Percentiles rank a stretch among this genome's conserved stretches.
These are phyloP conservation scores for Spatulosminthurus flaviceps DNA, from an alignment of 2,888 invertebrate genomes.

Conservation along the genomic window DNA sequence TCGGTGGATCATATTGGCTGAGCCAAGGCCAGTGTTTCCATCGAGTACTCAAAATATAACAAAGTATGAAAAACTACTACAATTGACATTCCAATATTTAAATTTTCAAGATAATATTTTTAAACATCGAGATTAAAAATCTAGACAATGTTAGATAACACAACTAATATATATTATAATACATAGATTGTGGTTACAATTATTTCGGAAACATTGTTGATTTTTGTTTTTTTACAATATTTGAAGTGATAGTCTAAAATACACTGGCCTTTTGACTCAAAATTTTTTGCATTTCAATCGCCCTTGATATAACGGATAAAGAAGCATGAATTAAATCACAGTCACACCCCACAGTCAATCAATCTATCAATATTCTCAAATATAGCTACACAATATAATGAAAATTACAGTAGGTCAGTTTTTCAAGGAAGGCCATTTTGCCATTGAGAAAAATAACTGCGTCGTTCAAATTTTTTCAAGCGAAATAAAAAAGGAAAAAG, in stretches of 20 bases:
- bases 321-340: slow-evolving; percentile 52
- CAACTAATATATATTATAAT: not conserved
- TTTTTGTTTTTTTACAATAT: slow-evolving; percentile 1
- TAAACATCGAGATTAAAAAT: slow-evolving; percentile 3
- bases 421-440: no score
- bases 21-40: slow-evolving; percentile 63
- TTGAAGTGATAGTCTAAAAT: slow-evolving; percentile 48
- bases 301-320: slow-evolving; percentile 62
- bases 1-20: slow-evolving; percentile 55
- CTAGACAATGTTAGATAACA: slow-evolving; percentile 23
- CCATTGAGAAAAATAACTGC: no score
- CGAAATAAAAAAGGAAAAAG: no score
- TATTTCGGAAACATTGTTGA: no score
- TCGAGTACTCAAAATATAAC: slow-evolving; percentile 44
- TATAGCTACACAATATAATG: no score
- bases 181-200: not conserved
- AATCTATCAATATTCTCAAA: slow-evolving; percentile 52
- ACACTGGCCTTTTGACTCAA: slow-evolving; percentile 62
- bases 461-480: no score
- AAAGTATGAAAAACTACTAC: slow-evolving; percentile 16
- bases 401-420: no score
- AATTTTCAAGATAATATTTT: slow-evolving; percentile 21
- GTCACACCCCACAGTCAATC: slow-evolving; percentile 58
- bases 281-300: slow-evolving; percentile 63
- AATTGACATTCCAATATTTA: slow-evolving; percentile 39